Percentiles rank a stretch among this genome's conserved stretches.
phyloP scores from a whole-genome alignment of 2,888 invertebrate genomes.

The Noctua pronuba region DNA sequence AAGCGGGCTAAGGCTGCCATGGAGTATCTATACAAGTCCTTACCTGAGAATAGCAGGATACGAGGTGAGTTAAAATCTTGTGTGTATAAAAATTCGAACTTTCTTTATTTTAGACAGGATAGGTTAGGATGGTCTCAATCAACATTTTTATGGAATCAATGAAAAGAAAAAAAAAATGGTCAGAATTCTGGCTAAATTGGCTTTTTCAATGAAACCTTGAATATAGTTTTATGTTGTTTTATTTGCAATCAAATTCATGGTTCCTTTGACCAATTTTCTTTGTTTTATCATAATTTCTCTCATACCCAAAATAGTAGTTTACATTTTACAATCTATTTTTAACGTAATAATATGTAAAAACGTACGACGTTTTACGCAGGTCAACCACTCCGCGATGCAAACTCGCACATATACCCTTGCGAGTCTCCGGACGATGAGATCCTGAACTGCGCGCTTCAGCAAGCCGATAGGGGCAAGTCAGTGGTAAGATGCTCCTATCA shows the following conservation, averaged over 20 bases:
- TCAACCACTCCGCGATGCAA: slow-evolving; percentile 89
- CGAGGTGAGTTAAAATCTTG: slow-evolving; percentile 79
- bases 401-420: slow-evolving; percentile 89
- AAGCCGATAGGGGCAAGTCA: slow-evolving; percentile 85
- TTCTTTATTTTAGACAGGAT: not conserved
- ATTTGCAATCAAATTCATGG: not conserved
- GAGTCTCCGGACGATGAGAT: slow-evolving; percentile 91
- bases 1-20: slow-evolving; percentile 86
- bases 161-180: not conserved
- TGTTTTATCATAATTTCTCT: not conserved
- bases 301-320: not conserved
- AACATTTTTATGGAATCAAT: not conserved
- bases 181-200: not conserved
- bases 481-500: slow-evolving; percentile 79
- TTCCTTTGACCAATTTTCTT: not conserved
- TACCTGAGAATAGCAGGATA: slow-evolving; percentile 85
- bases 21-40: slow-evolving; percentile 88
- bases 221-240: not conserved
- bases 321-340: not conserved
- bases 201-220: not conserved
- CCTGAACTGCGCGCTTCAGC: slow-evolving; percentile 90
- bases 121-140: not conserved
- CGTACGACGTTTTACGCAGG: slow-evolving; percentile 77
- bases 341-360: not conserved
- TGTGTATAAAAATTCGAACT: not conserved